phyloP scores from a whole-genome alignment of 1,140 invertebrate genomes.

The Penaeus japonicus region DNA sequence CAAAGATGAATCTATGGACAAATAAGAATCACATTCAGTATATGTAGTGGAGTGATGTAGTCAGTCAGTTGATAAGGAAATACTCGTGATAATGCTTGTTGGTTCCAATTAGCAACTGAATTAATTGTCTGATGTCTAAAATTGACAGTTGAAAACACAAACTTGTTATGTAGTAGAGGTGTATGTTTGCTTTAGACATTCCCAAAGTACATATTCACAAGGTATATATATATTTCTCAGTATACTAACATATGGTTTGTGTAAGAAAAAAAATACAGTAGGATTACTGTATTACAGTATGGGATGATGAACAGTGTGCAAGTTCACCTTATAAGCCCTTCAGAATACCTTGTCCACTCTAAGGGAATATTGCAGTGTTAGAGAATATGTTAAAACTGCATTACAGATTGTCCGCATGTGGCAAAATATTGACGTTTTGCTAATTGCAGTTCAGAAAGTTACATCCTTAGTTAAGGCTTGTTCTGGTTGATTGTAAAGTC shows the following conservation, averaged over 20 bases:
- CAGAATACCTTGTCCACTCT: no score
- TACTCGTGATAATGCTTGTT: background rate
- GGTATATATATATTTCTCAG: constrained; percentile 28
- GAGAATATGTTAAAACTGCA: no score
- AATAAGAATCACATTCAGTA: constrained; percentile 34
- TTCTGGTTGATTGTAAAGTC: constrained; percentile 32
- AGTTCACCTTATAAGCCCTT: background rate
- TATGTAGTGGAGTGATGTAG: constrained; percentile 6
- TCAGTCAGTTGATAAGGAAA: background rate
- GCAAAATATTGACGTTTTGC: no score
- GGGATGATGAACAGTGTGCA: background rate
- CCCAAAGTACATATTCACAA: constrained; percentile 47
- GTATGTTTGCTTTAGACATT: constrained; percentile 46
- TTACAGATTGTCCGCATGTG: no score
- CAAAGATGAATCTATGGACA: background rate
- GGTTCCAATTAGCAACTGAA: background rate
- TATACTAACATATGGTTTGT: constrained; percentile 2
- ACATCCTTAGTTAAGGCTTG: constrained; percentile 25
- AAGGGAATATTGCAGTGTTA: no score
- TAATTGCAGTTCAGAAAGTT: constrained; percentile 14
- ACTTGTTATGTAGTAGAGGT: constrained; percentile 21
- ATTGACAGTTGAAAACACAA: constrained; percentile 1
- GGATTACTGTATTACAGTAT: background rate
- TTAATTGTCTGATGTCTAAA: background rate
- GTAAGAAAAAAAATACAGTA: constrained; percentile 11